Evolutionary conservation across 2,797 vertebrate genomes (phyloP).

Genomic region (Notoglanidium macrostoma): DNA sequence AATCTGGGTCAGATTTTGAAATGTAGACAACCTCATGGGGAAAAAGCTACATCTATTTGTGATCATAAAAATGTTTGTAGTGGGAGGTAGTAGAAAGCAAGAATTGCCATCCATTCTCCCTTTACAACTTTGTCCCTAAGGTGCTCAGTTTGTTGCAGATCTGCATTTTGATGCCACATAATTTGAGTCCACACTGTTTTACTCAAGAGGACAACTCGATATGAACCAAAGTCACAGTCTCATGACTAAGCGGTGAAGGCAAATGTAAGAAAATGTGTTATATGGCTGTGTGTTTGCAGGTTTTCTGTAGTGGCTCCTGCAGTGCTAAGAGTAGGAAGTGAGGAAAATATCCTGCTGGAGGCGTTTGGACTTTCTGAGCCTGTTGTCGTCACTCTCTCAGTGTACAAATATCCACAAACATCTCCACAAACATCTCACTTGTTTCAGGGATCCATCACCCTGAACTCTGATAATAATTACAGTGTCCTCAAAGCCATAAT

Average conservation of each 20-base stretch:
- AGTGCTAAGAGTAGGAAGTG: slow-evolving; percentile 68
- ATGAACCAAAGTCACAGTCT: background rate
- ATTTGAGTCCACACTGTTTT: background rate
- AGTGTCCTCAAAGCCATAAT: slow-evolving; percentile 60
- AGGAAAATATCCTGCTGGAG: slow-evolving; percentile 75
- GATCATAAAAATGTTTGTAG: background rate
- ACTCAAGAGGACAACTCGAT: background rate
- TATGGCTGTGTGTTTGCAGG: slow-evolving; percentile 52
- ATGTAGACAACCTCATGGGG: background rate
- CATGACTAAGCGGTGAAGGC: background rate
- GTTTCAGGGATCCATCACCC: slow-evolving; percentile 38
- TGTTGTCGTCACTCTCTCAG: slow-evolving; percentile 53
- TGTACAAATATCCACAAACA: slow-evolving; percentile 53
- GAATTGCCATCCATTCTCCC: background rate
- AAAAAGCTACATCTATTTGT: background rate
- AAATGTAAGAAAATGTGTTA: background rate
- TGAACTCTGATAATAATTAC: slow-evolving; percentile 61
- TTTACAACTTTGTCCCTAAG: background rate
- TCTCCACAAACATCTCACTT: background rate
- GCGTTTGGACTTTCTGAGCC: slow-evolving; percentile 25
- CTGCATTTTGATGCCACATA: background rate
- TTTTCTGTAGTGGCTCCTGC: slow-evolving; percentile 71
- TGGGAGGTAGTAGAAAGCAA: background rate
- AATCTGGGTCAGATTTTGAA: background rate
- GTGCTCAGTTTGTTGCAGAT: background rate